Percentiles rank a stretch among this genome's conserved stretches.
Evolutionary conservation across 2,113 vertebrate species (phyloP).

Genomic region (Conger conger): DNA sequence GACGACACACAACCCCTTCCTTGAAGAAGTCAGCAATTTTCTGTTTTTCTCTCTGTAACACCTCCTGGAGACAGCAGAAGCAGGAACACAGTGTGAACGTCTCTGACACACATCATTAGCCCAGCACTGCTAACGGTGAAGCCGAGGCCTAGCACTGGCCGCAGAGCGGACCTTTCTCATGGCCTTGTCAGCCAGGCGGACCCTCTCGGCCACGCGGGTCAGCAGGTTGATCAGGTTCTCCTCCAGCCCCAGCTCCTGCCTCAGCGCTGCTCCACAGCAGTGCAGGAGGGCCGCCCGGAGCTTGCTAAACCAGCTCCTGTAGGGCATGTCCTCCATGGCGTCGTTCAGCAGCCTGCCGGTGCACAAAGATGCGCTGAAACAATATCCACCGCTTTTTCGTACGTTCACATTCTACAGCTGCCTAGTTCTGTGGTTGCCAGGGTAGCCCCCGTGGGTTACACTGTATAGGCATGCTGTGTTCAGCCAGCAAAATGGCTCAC

Average conservation of each 20-base stretch:
- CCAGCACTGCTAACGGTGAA: not conserved
- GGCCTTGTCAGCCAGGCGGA: slow-evolving; percentile 70
- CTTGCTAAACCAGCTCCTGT: slow-evolving; percentile 85
- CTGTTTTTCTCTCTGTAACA: slow-evolving; percentile 70
- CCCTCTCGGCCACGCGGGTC: slow-evolving; percentile 76
- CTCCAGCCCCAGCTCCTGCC: slow-evolving; percentile 83
- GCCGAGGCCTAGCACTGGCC: too few species aligned
- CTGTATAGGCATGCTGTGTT: too few species aligned
- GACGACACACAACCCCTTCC: slow-evolving; percentile 72
- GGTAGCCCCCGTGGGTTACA: not conserved
- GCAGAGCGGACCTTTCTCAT: slow-evolving; percentile 73
- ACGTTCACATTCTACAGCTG: not conserved
- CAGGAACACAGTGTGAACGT: not conserved
- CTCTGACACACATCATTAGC: not conserved
- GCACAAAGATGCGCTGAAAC: not conserved
- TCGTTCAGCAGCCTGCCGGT: slow-evolving; percentile 84
- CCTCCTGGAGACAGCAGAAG: slow-evolving; percentile 55
- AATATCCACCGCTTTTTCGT: not conserved
- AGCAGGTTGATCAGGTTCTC: slow-evolving; percentile 75
- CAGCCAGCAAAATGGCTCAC: not conserved
- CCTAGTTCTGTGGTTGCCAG: too few species aligned
- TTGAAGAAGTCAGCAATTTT: slow-evolving; percentile 80
- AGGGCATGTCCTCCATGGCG: slow-evolving; percentile 75
- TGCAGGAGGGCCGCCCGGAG: slow-evolving; percentile 80
- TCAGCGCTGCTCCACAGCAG: slow-evolving; percentile 81